Percentiles rank a stretch among this genome's conserved stretches.
Evolutionary conservation across 2,113 vertebrate species (phyloP).

Genomic region (Rhinolophus ferrumequinum): DNA sequence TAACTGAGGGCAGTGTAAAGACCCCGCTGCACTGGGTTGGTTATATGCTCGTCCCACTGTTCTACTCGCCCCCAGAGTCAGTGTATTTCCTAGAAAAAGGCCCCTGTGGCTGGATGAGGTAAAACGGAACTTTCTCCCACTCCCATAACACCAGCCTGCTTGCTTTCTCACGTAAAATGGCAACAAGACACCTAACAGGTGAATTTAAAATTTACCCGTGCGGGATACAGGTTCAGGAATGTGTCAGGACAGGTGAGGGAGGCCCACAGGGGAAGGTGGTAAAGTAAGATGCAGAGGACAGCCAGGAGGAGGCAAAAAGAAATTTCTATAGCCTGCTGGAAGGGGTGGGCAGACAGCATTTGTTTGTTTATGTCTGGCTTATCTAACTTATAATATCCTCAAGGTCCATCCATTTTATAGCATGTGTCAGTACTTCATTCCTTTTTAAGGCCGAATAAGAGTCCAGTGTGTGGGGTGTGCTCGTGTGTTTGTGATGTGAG

Average conservation of each 20-base stretch:
- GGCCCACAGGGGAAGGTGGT: background rate
- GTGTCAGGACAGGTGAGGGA: background rate
- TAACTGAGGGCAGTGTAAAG: background rate
- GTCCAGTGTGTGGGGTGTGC: too few relatives aligned
- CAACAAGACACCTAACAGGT: background rate
- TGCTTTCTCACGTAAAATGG: background rate
- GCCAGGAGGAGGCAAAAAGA: background rate
- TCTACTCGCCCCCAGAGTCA: background rate
- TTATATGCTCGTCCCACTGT: background rate
- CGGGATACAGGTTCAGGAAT: background rate
- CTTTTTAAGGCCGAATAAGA: background rate
- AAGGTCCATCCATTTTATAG: background rate
- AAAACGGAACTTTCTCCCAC: too few relatives aligned
- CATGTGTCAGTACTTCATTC: background rate
- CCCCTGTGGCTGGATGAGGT: background rate
- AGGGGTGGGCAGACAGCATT: too few relatives aligned
- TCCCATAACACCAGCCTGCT: background rate
- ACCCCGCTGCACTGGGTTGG: fast-evolving
- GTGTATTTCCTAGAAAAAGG: too few relatives aligned
- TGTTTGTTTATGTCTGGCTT: background rate
- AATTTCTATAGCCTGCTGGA: background rate
- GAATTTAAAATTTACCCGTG: background rate
- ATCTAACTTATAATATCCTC: background rate
- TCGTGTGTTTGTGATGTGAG: too few relatives aligned
- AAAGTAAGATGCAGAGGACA: background rate